phyloP scores from a whole-genome alignment of 1,140 invertebrate species.

The Triops longicaudatus region DNA sequence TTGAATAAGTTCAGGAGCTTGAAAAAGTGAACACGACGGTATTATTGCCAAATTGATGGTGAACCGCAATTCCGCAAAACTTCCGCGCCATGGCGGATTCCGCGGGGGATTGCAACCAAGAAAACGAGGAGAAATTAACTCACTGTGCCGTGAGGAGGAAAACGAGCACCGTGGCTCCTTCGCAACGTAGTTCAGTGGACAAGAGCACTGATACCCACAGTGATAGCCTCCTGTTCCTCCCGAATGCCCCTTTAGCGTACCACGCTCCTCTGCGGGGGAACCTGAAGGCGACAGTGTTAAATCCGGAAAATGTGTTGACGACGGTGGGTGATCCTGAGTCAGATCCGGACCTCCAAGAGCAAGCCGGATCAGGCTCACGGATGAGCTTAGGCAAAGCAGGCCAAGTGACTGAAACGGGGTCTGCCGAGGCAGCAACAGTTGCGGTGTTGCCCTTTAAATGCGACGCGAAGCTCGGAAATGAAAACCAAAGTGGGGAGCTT shows the following conservation, averaged over 20 bases:
- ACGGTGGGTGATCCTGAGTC: background rate
- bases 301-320: background rate
- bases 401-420: constrained; percentile 19
- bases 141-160: constrained; percentile 5
- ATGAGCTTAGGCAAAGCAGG: background rate
- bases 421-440: background rate
- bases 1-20: too few species aligned
- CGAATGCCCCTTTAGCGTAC: background rate
- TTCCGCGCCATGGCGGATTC: background rate
- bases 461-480: constrained; percentile 32
- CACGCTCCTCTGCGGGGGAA: background rate
- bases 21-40: too few species aligned
- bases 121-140: background rate
- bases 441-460: background rate
- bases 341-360: constrained; percentile 9
- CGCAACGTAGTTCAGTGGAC: background rate
- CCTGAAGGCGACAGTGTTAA: constrained; percentile 7
- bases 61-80: background rate
- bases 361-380: background rate
- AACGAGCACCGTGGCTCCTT: background rate
- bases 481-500: constrained; percentile 32
- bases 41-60: too few species aligned
- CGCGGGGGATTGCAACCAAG: background rate
- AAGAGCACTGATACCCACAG: constrained; percentile 3
- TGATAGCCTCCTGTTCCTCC: background rate